Evolutionary conservation across 2,113 vertebrate genomes (phyloP).

Genomic region (Terrapene triunguis): DNA sequence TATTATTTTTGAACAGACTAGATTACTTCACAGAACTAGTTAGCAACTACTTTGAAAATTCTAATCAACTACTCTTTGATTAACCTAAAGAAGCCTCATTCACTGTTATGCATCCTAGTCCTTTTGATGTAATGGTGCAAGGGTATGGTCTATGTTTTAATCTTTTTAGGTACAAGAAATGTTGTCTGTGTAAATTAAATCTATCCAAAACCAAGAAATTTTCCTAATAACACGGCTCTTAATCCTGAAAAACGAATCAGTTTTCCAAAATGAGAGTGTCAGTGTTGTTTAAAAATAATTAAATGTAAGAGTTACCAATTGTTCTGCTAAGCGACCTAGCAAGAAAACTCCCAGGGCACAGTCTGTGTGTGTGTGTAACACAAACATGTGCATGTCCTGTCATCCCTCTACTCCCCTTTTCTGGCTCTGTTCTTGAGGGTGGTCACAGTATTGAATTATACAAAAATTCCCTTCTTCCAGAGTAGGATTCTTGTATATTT

Average conservation of each 20-base stretch:
- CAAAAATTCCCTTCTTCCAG: background rate
- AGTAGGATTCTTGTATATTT: background rate
- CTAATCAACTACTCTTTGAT: background rate
- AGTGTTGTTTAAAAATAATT: background rate
- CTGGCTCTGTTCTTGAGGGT: background rate
- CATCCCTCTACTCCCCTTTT: background rate
- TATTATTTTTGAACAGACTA: background rate
- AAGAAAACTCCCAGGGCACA: background rate
- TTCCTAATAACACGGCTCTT: background rate
- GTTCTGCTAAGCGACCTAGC: background rate
- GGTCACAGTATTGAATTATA: background rate
- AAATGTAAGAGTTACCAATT: background rate
- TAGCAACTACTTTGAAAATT: background rate
- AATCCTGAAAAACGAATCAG: background rate
- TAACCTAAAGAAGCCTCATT: background rate
- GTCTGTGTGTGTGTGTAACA: background rate
- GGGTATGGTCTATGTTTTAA: background rate
- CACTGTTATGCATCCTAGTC: rapidly evolving
- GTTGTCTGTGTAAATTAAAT: background rate
- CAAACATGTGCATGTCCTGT: background rate
- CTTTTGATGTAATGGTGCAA: background rate
- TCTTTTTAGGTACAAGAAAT: background rate
- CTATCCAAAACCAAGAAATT: background rate
- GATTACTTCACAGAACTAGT: background rate
- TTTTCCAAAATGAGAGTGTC: background rate